These are phyloP conservation scores for Rhopalosiphum maidis DNA, from an alignment of 1,140 invertebrate species.

Conservation along the genomic window DNA sequence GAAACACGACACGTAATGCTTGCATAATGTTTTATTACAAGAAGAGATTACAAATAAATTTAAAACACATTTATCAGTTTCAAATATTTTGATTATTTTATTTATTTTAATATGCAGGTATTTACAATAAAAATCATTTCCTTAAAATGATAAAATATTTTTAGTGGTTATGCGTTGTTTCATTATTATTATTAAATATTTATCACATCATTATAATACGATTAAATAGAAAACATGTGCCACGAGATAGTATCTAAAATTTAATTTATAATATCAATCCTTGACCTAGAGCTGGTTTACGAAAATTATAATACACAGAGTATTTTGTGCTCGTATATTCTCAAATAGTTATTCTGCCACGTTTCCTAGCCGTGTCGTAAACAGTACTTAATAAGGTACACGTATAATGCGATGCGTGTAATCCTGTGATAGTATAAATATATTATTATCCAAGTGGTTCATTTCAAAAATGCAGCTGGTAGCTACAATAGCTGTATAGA, in stretches of 20 bases:
- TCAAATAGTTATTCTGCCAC: background rate
- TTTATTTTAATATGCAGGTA: background rate
- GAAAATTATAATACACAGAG: background rate
- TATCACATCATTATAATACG: background rate
- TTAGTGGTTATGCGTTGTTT: background rate
- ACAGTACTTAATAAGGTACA: background rate
- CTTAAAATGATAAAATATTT: background rate
- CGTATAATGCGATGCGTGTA: background rate
- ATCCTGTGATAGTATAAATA: background rate
- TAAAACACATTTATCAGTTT: background rate
- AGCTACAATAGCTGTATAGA: background rate
- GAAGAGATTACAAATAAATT: background rate
- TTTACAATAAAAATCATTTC: background rate
- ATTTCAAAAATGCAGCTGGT: background rate
- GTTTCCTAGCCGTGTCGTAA: background rate
- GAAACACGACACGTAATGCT: background rate
- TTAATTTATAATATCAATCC: background rate
- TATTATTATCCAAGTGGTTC: background rate
- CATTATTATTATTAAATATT: background rate
- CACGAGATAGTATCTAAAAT: background rate
- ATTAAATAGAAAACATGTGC: background rate
- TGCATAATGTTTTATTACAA: too few relatives aligned
- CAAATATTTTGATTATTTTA: background rate
- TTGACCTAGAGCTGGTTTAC: background rate
- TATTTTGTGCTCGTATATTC: background rate